Conservation (phyloP, 2,797 vertebrate genomes). For the Synaphobranchus kaupii region DNA sequence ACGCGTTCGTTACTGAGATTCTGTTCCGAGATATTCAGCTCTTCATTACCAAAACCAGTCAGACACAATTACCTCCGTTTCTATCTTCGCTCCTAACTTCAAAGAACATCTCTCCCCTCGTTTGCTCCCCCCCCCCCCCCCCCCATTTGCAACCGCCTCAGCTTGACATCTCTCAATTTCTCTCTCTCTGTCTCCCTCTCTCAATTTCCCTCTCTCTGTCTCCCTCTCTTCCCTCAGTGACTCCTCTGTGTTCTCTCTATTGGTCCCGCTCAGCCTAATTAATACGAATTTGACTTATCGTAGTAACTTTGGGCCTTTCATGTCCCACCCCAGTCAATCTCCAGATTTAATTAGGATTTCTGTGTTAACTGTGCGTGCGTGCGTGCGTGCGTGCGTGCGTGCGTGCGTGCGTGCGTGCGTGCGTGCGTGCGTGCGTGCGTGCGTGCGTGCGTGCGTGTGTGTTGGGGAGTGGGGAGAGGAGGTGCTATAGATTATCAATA, state of each 20-base stretch:
- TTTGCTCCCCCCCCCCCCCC: constrained; percentile 55
- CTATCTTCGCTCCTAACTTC: constrained; percentile 80
- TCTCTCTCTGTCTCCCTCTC: not conserved
- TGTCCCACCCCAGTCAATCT: constrained; percentile 86
- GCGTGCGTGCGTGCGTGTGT: constrained; percentile 34
- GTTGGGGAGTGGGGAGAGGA: not conserved
- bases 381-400: not conserved
- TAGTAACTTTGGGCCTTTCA: constrained; percentile 82
- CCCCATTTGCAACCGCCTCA: constrained; percentile 73
- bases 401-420: not conserved
- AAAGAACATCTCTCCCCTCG: constrained; percentile 78
- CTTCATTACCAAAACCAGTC: constrained; percentile 60
- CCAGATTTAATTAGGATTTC: constrained; percentile 57
- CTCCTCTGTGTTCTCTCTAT: constrained; percentile 12
- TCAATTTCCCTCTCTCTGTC: no score
- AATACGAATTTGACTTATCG: constrained; percentile 84
- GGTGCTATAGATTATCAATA: not conserved
- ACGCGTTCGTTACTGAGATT: constrained; percentile 77
- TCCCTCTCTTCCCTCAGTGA: not conserved
- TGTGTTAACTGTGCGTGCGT: constrained; percentile 12
- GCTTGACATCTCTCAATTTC: constrained; percentile 74
- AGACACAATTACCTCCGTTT: constrained; percentile 91
- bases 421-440: not conserved
- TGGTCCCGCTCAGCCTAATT: constrained; percentile 74
- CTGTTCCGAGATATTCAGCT: constrained; percentile 75